Conservation (phyloP, 2,888 invertebrate species). For the Cryptophagus acutangulus region DNA sequence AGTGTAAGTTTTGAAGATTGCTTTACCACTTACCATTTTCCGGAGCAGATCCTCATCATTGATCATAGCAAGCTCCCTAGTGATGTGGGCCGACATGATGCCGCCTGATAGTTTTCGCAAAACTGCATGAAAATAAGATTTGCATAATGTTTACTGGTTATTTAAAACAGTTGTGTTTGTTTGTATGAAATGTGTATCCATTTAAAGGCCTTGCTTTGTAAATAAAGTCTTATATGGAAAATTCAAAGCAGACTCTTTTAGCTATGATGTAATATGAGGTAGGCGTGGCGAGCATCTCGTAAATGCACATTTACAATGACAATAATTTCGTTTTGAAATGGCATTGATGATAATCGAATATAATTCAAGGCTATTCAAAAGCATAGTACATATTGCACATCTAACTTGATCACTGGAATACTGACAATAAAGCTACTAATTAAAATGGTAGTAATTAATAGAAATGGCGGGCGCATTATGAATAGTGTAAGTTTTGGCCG, state of each 20-base stretch:
- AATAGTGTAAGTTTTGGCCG: too few relatives aligned
- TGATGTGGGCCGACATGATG: slow-evolving; percentile 36
- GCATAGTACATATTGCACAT: too few relatives aligned
- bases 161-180: slow-evolving; percentile 5
- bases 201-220: not conserved
- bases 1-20: too few relatives aligned
- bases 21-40: slow-evolving; percentile 67
- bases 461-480: too few relatives aligned
- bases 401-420: not conserved
- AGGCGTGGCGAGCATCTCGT: not conserved
- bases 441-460: too few relatives aligned
- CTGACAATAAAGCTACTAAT: too few relatives aligned
- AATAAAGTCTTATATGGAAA: slow-evolving; percentile 1
- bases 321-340: too few relatives aligned
- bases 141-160: too few relatives aligned
- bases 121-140: not conserved
- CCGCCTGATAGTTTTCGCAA: slow-evolving; percentile 1
- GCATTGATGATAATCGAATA: too few relatives aligned
- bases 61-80: slow-evolving; percentile 67
- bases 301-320: not conserved
- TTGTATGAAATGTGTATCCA: slow-evolving; percentile 3
- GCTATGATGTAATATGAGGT: not conserved
- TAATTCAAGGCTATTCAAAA: too few relatives aligned
- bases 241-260: not conserved
- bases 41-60: slow-evolving; percentile 73